phyloP scores from a whole-genome alignment of 2,888 invertebrate species.

The Himalopsyche anomala region DNA sequence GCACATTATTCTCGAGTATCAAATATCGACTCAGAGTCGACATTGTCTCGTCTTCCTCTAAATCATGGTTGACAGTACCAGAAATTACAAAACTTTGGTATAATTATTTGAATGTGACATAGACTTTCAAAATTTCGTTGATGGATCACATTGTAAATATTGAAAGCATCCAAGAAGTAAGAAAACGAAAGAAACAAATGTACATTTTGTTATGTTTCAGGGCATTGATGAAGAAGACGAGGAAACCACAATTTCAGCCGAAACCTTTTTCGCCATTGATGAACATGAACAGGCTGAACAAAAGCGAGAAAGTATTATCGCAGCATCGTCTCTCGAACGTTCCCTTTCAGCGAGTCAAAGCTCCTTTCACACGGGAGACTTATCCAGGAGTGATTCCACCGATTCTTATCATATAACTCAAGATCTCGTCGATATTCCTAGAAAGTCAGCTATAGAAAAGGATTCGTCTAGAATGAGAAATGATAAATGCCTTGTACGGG shows the following conservation, averaged over 20 bases:
- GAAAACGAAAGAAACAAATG: too few relatives aligned
- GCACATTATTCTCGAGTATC: too few relatives aligned
- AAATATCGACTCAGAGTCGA: too few relatives aligned
- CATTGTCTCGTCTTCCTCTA: too few relatives aligned
- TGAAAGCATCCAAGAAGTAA: too few relatives aligned
- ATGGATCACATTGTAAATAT: too few relatives aligned
- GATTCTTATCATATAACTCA: constrained; percentile 13
- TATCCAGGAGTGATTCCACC: constrained; percentile 32
- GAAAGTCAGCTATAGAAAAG: not conserved
- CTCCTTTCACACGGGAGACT: constrained; percentile 14
- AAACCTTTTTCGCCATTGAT: constrained; percentile 72
- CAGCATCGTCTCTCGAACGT: not conserved
- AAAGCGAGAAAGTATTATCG: constrained; percentile 9
- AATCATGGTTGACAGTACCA: too few relatives aligned
- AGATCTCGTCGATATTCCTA: constrained; percentile 4
- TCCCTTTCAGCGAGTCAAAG: constrained; percentile 7
- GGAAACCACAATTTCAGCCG: constrained; percentile 77
- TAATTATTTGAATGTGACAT: too few relatives aligned
- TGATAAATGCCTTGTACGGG: not conserved
- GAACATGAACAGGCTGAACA: constrained; percentile 66
- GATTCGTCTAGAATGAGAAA: too few relatives aligned
- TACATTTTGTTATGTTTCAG: constrained; percentile 66
- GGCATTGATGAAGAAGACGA: constrained; percentile 77
- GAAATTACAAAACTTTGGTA: too few relatives aligned
- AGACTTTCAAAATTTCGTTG: too few relatives aligned